Evolutionary conservation across 2,797 vertebrate genomes (phyloP), one percentile per base, ranked within the genome.

Genomic region (Chelon auratus): DNA sequence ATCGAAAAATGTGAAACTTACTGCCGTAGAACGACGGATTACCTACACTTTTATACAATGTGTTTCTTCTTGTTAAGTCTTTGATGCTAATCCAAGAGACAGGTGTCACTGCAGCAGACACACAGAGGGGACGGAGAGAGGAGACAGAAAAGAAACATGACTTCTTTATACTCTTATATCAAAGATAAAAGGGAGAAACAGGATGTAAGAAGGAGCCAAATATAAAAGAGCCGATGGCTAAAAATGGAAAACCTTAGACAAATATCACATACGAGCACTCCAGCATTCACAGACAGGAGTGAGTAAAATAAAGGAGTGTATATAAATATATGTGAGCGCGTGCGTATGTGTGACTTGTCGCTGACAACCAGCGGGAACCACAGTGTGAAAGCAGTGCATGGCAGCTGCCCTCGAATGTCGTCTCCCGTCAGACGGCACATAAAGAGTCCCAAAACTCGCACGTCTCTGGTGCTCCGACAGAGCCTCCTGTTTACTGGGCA

Each of bases 31-130:
- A 57, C 58, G 64, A 2, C 2, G 69, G 10, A 48, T 55, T 62
- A 71, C 40, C 61, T 54, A 55, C 51, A 70, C n/a, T 66, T 80
- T 72, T 9, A 33, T 7, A 33, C 30, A 8, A 33, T 33, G 30
- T 40, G 60, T 77, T 82, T 75, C 39, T 53, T 64, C 74, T 75
- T 33, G 48, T 77, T 60, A 18, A 24, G 56, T 52, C 76, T 87
- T 82, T 87, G 80, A 86, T 81, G 73, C 36, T 48, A 36, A 67
- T 37, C 57, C 75, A 73, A 71, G 72, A 86, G 85, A 89, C 80
- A 87, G 78, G 72, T 84, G 82, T 80, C 84, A 80, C 51, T 13
- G 73, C 37, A 53, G 54, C 53, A 83, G 68, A 75, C 17, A 66
- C 26, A 68, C 42, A 78, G 58, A 67, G 71, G 72, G 80, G 33